Evolutionary conservation across 1,140 invertebrate species (phyloP), one percentile per base, ranked within the genome.

Genomic region (Zaprionus kolodkinae): DNA sequence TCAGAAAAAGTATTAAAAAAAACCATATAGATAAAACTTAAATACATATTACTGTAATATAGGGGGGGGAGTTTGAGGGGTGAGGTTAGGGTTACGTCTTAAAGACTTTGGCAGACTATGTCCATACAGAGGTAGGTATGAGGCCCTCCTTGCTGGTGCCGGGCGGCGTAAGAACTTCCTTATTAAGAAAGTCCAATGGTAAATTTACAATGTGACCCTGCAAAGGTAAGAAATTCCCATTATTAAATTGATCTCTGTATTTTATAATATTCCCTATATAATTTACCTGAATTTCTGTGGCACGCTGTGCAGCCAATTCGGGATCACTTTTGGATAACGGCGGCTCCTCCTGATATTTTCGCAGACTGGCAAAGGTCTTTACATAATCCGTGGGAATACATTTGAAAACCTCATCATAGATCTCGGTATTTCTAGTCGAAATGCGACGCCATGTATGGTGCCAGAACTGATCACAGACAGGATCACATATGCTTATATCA

Each of bases 331-430:
- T 93, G 89, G 94, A 95, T 6, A 98, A 83, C 6, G 94, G 94
- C 74, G 92, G 94, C 73, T 94, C 94, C 69, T 95, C 94, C 90
- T 96, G 95, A 91, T 96, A 97, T 21, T 94, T 94, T 83, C 95
- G 96, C 36, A 99, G 93, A 73, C 96, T 94, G 0, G 94, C 93
- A 92, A 98, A 98, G 21, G 94, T 95, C 54, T 95, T 94, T 0
- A 97, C 96, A 63, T 94, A 93, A 93, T 99, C 96, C 0, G 95
- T 96, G 2, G 98, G 98, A 80, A 99, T 95, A 79, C 96, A 97
- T 78, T 95, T 95, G 90, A 98, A 98, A 6, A 96, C 97, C 94
- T 97, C 95, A 86, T 98, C 97, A 93, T 96, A 99, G 33, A 97
- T 95, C 76, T 96, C 95, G 0, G 98, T 98, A 91, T 99, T 99